These are phyloP conservation scores for Tringa solitaria DNA, from an alignment of 2,113 vertebrate species.

Conservation along the genomic window DNA sequence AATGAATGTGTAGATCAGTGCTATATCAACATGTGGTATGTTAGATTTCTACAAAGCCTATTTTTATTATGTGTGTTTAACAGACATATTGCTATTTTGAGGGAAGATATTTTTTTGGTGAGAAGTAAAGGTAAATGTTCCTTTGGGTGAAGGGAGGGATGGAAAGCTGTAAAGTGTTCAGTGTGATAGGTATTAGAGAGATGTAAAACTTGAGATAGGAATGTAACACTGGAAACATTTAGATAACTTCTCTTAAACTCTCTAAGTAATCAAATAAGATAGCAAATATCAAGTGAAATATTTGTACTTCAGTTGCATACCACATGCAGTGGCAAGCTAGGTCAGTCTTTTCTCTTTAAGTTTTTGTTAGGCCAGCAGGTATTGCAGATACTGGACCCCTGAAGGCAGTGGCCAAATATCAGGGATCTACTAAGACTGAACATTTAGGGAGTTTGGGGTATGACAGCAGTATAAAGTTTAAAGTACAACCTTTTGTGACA, in stretches of 20 bases:
- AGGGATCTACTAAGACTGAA: background rate
- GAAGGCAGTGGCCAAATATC: background rate
- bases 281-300: conserved; percentile 22
- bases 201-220: background rate
- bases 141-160: background rate
- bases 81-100: background rate
- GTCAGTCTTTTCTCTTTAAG: background rate
- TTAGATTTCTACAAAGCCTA: background rate
- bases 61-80: background rate
- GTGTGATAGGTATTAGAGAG: background rate
- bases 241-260: conserved; percentile 20
- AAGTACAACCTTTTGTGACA: background rate
- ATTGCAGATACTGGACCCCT: background rate
- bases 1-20: background rate
- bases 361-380: background rate
- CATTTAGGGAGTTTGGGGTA: background rate
- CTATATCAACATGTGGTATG: background rate
- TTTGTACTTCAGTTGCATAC: background rate
- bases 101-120: background rate
- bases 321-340: background rate
- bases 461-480: background rate
- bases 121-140: background rate
- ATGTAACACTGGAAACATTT: background rate
- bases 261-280: conserved; percentile 19
- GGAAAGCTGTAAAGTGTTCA: background rate